phyloP scores from a whole-genome alignment of 2,797 vertebrate species.

The Streptopelia turtur region DNA sequence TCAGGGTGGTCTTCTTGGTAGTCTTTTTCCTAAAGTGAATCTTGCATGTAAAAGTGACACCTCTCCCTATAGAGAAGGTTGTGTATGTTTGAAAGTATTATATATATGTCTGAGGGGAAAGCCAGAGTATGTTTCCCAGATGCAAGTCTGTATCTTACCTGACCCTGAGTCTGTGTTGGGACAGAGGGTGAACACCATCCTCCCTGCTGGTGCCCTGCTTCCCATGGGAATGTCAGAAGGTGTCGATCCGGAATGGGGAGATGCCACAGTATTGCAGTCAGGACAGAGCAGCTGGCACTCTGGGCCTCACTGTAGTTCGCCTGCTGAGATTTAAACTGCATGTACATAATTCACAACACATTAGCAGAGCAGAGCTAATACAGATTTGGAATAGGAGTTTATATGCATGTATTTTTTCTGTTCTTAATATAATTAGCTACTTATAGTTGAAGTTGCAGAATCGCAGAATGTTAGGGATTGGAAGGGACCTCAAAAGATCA shows the following conservation, averaged over 20 bases:
- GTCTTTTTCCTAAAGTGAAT: not conserved
- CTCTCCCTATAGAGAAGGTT: not conserved
- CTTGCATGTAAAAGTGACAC: not conserved
- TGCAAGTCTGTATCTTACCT: not conserved
- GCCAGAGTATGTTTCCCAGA: not conserved
- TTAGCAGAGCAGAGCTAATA: not conserved
- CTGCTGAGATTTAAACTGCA: not conserved
- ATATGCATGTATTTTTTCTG: not conserved
- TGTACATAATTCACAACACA: rapidly evolving
- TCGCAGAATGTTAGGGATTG: no score
- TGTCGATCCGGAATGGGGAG: rapidly evolving
- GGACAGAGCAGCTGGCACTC: not conserved
- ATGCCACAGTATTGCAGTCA: not conserved
- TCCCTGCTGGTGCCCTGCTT: not conserved
- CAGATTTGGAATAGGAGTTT: not conserved
- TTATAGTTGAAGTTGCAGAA: not conserved
- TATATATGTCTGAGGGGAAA: rapidly evolving
- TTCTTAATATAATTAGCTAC: not conserved
- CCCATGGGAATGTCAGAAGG: not conserved
- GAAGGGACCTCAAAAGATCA: no score
- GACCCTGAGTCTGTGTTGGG: not conserved
- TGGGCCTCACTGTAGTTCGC: not conserved
- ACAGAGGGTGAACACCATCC: not conserved
- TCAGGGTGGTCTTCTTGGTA: not conserved
- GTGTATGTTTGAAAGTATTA: not conserved